Conservation (phyloP, 2,113 vertebrate genomes). For the Macquaria ambigua region DNA sequence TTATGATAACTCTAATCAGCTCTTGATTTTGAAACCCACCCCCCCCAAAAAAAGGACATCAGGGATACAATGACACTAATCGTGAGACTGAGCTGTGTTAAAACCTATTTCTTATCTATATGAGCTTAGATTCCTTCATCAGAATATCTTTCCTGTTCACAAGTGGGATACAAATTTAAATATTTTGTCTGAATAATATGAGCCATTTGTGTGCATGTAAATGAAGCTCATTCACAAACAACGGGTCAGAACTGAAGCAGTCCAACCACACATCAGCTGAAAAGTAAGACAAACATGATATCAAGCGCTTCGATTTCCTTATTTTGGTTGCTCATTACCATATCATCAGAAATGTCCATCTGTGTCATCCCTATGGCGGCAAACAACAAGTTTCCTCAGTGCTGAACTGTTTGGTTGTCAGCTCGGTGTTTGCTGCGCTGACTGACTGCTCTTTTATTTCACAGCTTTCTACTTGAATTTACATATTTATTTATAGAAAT, state of each 20-base stretch:
- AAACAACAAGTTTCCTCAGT: slow-evolving; percentile 44
- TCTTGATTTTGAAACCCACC: background rate
- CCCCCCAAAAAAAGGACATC: slow-evolving; percentile 5
- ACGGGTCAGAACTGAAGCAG: slow-evolving; percentile 52
- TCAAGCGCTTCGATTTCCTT: slow-evolving; percentile 39
- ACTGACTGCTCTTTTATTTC: slow-evolving; percentile 60
- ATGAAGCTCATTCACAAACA: slow-evolving; percentile 31
- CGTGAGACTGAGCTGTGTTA: background rate
- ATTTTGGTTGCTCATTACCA: slow-evolving; percentile 36
- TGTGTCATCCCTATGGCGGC: slow-evolving; percentile 23
- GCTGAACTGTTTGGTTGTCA: slow-evolving; percentile 51
- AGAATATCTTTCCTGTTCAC: slow-evolving; percentile 5
- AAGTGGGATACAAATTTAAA: background rate
- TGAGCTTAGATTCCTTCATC: slow-evolving; percentile 11
- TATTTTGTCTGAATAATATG: slow-evolving; percentile 19
- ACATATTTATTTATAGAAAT: slow-evolving; percentile 81
- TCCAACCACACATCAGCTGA: slow-evolving; percentile 19
- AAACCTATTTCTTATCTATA: slow-evolving; percentile 2
- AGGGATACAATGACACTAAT: slow-evolving; percentile 13
- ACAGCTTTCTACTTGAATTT: slow-evolving; percentile 83
- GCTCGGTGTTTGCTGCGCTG: slow-evolving; percentile 37
- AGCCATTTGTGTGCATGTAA: slow-evolving; percentile 50
- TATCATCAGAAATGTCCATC: slow-evolving; percentile 55
- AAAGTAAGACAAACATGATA: slow-evolving; percentile 26
- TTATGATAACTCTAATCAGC: slow-evolving; percentile 4